Conservation (phyloP, 2,888 invertebrate species). For the Barypeithes pellucidus region DNA sequence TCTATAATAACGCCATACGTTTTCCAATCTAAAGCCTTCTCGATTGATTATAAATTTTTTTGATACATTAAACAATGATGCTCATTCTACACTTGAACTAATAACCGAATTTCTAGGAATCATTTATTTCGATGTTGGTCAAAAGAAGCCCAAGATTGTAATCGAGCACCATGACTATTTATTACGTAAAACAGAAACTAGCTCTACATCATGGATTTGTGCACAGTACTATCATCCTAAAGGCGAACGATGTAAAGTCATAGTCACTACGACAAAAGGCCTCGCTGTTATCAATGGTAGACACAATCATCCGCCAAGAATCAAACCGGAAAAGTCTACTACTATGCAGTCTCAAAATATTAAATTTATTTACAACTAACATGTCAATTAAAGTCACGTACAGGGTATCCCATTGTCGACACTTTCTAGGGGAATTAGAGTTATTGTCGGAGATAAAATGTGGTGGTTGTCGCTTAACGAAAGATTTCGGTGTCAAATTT, state of each 20-base stretch:
- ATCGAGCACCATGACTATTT: conserved; percentile 58
- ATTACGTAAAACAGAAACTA: conserved; percentile 54
- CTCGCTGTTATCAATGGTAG: conserved; percentile 57
- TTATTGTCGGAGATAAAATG: too few relatives aligned
- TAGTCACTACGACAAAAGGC: conserved; percentile 57
- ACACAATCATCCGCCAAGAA: conserved; percentile 56
- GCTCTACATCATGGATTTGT: conserved; percentile 60
- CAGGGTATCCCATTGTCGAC: too few relatives aligned
- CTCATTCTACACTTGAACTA: neutral
- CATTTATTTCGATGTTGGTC: conserved; percentile 60
- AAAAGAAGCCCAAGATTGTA: conserved; percentile 61
- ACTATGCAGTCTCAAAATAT: conserved; percentile 56
- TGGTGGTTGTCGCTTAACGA: too few relatives aligned
- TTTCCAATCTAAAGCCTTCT: too few relatives aligned
- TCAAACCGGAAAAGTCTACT: conserved; percentile 55
- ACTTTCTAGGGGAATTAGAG: too few relatives aligned
- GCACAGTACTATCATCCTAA: conserved; percentile 58
- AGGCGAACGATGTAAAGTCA: conserved; percentile 58
- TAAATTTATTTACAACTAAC: conserved; percentile 7
- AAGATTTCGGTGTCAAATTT: too few relatives aligned
- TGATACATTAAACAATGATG: too few relatives aligned
- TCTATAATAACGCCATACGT: too few relatives aligned
- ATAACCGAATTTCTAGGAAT: conserved; percentile 56
- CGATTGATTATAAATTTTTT: too few relatives aligned
- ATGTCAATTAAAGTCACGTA: too few relatives aligned